Base-by-base conservation (phyloP, 1,140 invertebrate genomes). In the Penaeus vannamei region DNA sequence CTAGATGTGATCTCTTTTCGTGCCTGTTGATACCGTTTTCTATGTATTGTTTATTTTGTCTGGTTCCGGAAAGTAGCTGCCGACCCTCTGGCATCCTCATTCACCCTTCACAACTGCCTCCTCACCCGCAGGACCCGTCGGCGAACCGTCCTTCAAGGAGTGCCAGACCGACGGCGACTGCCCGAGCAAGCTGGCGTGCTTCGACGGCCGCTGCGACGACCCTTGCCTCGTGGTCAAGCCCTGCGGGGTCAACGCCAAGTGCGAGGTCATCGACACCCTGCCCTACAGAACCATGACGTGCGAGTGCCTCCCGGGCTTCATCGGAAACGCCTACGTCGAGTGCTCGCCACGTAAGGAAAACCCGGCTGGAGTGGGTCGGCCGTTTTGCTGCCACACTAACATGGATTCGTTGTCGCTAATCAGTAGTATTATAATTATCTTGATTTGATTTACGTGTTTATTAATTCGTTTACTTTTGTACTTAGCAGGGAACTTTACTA, bases 161-260 rank as follows among this genome's bases (percentile, higher is more conserved):
- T 98, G 97, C 92, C 94, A 94, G 79, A 94, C 95, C 88, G 97
- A 98, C 91, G 93, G 95, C 1, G 96, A 98, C 76, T 98, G 97
- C 92, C 95, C 96, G 0, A 96, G 95, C 91, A 95, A 95, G 79
- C 92, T 97, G 81, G 97, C 97, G 81, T 98, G 97, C 92, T 96
- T 98, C 53, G 94, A 94, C 91, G 95, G 96, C 84, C 94, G 94
- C 91, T 98, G 97, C 92, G 95, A 96, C 1, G 95, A 98, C 92
- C 97, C 93, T 19, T 92, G 91, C 64, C n/a, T 93, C 77, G 95
- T 95, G 22, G 95, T 90, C 53, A 76, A 90, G 17, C 89, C 92
- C 4, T 97, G 93, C 92, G 94, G 92, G 91, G 92, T 90, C 91
- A 93, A 92, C 88, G 92, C 93, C 17, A 89, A 92, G 36, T 93